phyloP scores from a whole-genome alignment of 2,113 vertebrate species.

The Poeciliopsis prolifica region DNA sequence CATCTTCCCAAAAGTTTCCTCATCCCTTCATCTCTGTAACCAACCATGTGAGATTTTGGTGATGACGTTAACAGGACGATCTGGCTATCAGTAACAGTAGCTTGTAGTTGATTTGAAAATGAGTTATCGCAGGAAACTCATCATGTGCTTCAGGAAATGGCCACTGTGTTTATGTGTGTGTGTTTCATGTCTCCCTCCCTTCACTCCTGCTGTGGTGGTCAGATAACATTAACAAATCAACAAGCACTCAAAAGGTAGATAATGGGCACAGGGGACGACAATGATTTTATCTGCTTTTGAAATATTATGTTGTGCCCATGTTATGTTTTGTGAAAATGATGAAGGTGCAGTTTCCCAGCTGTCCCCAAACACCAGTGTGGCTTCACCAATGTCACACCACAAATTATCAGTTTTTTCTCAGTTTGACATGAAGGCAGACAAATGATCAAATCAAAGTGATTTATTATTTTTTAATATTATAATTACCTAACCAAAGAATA shows the following conservation, averaged over 20 bases:
- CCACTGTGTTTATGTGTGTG: slow-evolving; percentile 32
- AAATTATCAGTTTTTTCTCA: slow-evolving; percentile 59
- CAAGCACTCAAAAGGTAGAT: slow-evolving; percentile 34
- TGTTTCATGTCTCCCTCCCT: slow-evolving; percentile 37
- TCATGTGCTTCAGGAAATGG: slow-evolving; percentile 54
- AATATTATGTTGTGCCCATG: slow-evolving; percentile 62
- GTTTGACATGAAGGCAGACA: slow-evolving; percentile 10
- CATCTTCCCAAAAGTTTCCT: neutral
- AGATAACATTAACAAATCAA: slow-evolving; percentile 69
- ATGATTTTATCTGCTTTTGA: slow-evolving; percentile 63
- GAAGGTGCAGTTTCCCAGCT: slow-evolving; percentile 51
- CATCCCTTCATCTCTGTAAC: neutral
- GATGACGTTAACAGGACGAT: slow-evolving; percentile 23
- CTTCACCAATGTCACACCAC: slow-evolving; percentile 2
- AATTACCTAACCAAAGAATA: neutral
- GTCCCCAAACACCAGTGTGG: slow-evolving; percentile 26
- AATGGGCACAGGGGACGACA: slow-evolving; percentile 20
- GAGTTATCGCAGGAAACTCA: slow-evolving; percentile 59
- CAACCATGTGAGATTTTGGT: neutral
- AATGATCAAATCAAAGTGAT: neutral
- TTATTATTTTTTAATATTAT: slow-evolving; percentile 1
- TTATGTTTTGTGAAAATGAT: slow-evolving; percentile 58
- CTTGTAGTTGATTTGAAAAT: slow-evolving; percentile 48
- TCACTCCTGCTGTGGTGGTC: slow-evolving; percentile 50
- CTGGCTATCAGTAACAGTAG: slow-evolving; percentile 42